Evolutionary conservation across 2,797 vertebrate species (phyloP), one percentile per base, ranked within the genome.

Genomic region (Limnodromus scolopaceus): DNA sequence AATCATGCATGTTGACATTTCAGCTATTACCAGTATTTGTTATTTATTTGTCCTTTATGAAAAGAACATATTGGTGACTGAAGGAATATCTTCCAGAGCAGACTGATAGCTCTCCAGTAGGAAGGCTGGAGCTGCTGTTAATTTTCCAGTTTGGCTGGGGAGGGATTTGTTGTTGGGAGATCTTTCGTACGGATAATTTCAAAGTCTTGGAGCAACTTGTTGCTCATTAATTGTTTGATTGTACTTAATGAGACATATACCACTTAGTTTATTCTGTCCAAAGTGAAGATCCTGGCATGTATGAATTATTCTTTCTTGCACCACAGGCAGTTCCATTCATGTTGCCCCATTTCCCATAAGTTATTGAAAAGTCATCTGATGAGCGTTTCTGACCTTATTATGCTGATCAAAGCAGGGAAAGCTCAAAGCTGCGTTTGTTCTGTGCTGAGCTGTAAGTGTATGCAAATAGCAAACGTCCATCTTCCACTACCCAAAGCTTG

Each of bases 1-100:
- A 95, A 95, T 96, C 90, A 87, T 13, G 32, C 74, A 2, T 87
- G 88, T 65, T 97, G 95, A 80, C 92, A 91, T 94, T 94, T 96
- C 64, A 32, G 82, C 89, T 93, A 14, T 88, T 82, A 76, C 32
- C 72, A 34, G 58, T 54, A 38, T 87, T 86, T 82, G 92, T 76
- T 76, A 70, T 64, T 96, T 94, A 61, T 89, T 93, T 90, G 90
- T 79, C 87, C 58, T 95, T 88, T 87, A 23, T 46, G 43, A 6
- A 65, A 60, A 72, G 93, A 94, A 87, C 36, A 11, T 43, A 34
- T 38, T 72, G 78, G 49, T 81, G 76, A 60, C 53, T 46, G 76
- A 17, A 68, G 82, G 79, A 80, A 2, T 30, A 16, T 84, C 85
- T 78, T 58, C 58, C 60, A 49, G 63, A 89, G 90, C 85, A 38